Evolutionary conservation across 37 sponge, comb jelly and placozoan species (phyloP), one percentile per base, ranked within the genome.

Genomic region (Chondrilla cf. caribensis): DNA sequence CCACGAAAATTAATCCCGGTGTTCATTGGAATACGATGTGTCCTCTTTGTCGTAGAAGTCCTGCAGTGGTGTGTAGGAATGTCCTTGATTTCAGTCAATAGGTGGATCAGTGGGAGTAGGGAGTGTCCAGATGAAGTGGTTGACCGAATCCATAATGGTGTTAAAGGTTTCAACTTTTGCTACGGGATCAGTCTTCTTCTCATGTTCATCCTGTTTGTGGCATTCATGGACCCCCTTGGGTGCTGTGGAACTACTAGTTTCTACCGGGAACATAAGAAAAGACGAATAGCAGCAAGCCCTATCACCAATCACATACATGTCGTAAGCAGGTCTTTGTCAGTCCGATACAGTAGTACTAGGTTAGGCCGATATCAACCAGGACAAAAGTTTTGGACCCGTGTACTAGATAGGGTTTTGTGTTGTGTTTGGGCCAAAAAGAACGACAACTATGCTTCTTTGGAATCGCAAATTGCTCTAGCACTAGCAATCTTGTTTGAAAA

Each of bases 191-290:
- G 9, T n/a, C 67, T 65, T 18, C 67, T 65, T n/a, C 9, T 65
- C 9, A n/a, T n/a, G 22, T 18, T 26, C 22, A 26, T 65, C 9
- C 22, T 65, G 25, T 65, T 65, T 65, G 26, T 65, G 9, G 67
- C 67, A 15, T 65, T 65, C 28, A 25, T 65, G 67, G 67, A 65
- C 28, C 67, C 67, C 21, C 28, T 65, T 15, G 67, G 67, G 8
- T 65, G 67, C 22, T 65, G 67, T 65, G 67, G 67, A 9, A 65
- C 67, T 15, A 24, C 67, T 9, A n/a, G 21, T 65, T 65, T 65
- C 28, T 65, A 14, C 28, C 14, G 22, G 28, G 67, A 65, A 26
- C 67, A n/a, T n/a, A 65, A n/a, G 22, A 65, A 65, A 17, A 55
- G 57, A 55, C 11, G 17, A 55, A 17, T 19, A 55, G 17, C 17